phyloP scores from a whole-genome alignment of 2,797 vertebrate genomes.

The Denticeps clupeoides region DNA sequence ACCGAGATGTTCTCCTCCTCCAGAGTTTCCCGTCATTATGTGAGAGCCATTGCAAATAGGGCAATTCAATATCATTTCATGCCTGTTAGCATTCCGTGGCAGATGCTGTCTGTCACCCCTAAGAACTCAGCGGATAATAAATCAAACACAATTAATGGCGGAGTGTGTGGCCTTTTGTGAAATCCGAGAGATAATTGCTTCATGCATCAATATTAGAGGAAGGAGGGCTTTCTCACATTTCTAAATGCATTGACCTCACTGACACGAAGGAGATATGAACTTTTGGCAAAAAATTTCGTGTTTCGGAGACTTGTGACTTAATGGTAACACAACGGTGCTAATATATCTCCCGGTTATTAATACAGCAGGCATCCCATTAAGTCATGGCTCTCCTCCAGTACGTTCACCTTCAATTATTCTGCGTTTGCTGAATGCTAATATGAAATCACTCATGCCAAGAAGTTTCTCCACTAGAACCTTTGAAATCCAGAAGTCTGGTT shows the following conservation, averaged over 20 bases:
- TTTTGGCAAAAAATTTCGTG: neutral
- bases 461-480: too few species aligned
- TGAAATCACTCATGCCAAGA: too few species aligned
- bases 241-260: neutral
- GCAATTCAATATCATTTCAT: constrained; percentile 38
- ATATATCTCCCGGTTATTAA: too few species aligned
- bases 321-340: too few species aligned
- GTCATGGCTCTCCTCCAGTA: too few species aligned
- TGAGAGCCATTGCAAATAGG: constrained; percentile 19
- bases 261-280: neutral
- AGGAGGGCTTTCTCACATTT: neutral
- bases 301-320: neutral
- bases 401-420: too few species aligned
- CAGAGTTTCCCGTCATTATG: neutral
- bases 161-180: constrained; percentile 26
- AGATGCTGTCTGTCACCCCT: constrained; percentile 29
- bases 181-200: constrained; percentile 22
- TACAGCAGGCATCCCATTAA: too few species aligned
- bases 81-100: constrained; percentile 34
- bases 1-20: too few species aligned
- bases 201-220: constrained; percentile 12
- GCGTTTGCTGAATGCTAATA: too few species aligned
- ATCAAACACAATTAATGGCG: constrained; percentile 34
- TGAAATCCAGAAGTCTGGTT: too few species aligned
- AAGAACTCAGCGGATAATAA: constrained; percentile 31